phyloP scores from a whole-genome alignment of 1,140 invertebrate species.

The Hycleus phaleratus region DNA sequence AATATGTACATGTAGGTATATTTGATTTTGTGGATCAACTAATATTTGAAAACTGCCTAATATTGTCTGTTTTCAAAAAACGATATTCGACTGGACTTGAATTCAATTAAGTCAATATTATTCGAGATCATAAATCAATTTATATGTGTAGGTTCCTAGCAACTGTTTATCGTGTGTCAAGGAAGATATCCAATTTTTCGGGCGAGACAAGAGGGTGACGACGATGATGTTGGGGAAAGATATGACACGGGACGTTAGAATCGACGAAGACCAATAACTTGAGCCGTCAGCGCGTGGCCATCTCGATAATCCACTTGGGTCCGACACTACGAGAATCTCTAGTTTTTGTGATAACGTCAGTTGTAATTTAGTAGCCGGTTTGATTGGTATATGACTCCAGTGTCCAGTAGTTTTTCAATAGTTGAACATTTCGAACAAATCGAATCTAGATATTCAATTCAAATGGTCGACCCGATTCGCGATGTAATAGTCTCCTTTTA shows the following conservation, averaged over 20 bases:
- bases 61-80: too few relatives aligned
- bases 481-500: constrained; percentile 15
- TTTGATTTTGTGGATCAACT: too few relatives aligned
- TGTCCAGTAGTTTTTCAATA: constrained; percentile 30
- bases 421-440: constrained; percentile 23
- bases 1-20: too few relatives aligned
- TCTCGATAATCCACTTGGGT: constrained; percentile 33
- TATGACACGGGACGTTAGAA: constrained; percentile 29
- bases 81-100: too few relatives aligned
- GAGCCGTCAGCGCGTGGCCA: constrained; percentile 26
- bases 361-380: constrained; percentile 33
- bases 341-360: constrained; percentile 33
- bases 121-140: constrained; percentile 8
- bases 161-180: constrained; percentile 24
- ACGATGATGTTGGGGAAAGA: constrained; percentile 20
- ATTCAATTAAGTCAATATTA: too few relatives aligned
- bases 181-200: constrained; percentile 24
- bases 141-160: constrained; percentile 6
- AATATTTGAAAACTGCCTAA: too few relatives aligned
- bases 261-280: constrained; percentile 31
- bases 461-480: constrained; percentile 6
- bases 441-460: constrained; percentile 13
- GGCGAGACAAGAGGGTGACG: constrained; percentile 19
- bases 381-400: constrained; percentile 33
- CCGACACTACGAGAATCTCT: constrained; percentile 29